These are phyloP conservation scores for Maccullochella peelii DNA, from an alignment of 2,113 vertebrate genomes.

Conservation along the genomic window DNA sequence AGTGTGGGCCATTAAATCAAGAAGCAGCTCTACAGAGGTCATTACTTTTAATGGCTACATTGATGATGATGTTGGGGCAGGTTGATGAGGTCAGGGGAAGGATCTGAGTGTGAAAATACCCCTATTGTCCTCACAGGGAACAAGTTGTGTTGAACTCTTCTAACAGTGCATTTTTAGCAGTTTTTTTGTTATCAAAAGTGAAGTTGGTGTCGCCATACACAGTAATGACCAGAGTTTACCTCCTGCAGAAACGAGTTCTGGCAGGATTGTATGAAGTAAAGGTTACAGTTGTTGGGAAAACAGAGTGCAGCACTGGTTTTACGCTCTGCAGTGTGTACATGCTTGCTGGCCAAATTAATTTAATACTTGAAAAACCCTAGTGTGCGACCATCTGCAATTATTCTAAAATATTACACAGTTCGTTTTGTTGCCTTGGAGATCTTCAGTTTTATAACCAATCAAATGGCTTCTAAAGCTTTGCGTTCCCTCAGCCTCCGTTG, in stretches of 20 bases:
- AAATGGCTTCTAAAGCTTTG: constrained; percentile 34
- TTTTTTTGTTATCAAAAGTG: neutral
- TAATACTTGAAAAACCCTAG: constrained; percentile 30
- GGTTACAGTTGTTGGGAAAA: constrained; percentile 25
- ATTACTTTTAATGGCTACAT: constrained; percentile 68
- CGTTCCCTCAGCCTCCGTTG: neutral
- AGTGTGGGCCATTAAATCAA: constrained; percentile 62
- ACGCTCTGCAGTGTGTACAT: constrained; percentile 20
- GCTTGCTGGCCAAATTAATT: constrained; percentile 21
- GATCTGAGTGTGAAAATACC: constrained; percentile 36
- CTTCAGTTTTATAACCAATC: constrained; percentile 28
- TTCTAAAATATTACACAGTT: constrained; percentile 41
- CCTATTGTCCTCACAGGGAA: neutral
- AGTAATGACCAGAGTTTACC: constrained; percentile 11
- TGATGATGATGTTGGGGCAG: constrained; percentile 48
- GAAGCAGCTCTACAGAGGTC: constrained; percentile 59
- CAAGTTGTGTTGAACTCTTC: neutral
- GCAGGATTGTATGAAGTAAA: constrained; percentile 19
- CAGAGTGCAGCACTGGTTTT: constrained; percentile 3
- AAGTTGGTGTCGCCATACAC: neutral
- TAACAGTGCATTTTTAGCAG: neutral
- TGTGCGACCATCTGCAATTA: constrained; percentile 47
- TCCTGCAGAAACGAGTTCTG: constrained; percentile 7
- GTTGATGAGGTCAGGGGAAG: constrained; percentile 55
- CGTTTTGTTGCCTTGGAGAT: constrained; percentile 41